These are phyloP conservation scores for Lordiphosa mommai DNA, from an alignment of 1,140 invertebrate genomes.

Conservation along the genomic window DNA sequence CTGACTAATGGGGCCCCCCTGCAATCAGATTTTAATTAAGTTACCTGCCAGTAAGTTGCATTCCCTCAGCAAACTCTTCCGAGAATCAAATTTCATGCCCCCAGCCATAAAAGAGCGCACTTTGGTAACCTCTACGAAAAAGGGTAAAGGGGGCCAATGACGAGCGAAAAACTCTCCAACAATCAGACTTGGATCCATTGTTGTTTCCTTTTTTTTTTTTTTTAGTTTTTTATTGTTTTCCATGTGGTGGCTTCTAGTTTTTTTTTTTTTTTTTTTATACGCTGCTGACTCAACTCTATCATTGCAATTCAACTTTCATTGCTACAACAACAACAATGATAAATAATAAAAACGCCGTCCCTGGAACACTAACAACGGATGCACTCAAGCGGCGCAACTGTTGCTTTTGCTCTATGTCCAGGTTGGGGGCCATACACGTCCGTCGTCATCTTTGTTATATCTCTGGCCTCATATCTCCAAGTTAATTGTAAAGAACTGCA, in stretches of 20 bases:
- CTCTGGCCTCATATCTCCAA: slow-evolving; percentile 41
- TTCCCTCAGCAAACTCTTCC: slow-evolving; percentile 52
- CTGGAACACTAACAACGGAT: slow-evolving; percentile 47
- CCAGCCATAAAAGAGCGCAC: slow-evolving; percentile 36
- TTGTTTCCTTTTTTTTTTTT: slow-evolving; percentile 28
- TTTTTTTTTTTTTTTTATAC: slow-evolving; percentile 19
- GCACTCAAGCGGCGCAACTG: slow-evolving; percentile 68
- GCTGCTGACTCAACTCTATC: slow-evolving; percentile 40
- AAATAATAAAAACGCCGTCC: slow-evolving; percentile 48
- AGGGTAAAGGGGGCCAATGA: slow-evolving; percentile 22
- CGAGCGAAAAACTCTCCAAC: slow-evolving; percentile 22
- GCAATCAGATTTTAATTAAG: slow-evolving; percentile 44
- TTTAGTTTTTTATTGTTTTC: slow-evolving; percentile 31
- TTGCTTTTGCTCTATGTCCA: slow-evolving; percentile 15
- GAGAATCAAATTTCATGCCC: slow-evolving; percentile 72
- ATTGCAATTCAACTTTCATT: slow-evolving; percentile 65
- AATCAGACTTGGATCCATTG: slow-evolving; percentile 32
- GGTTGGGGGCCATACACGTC: slow-evolving; percentile 31
- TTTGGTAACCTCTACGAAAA: slow-evolving; percentile 41
- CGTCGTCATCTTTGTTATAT: slow-evolving; percentile 39
- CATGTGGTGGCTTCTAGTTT: slow-evolving; percentile 33
- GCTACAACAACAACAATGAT: slow-evolving; percentile 28
- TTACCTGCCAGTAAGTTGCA: slow-evolving; percentile 22
- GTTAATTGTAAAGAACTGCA: slow-evolving; percentile 65
- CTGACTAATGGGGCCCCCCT: not conserved